These are phyloP conservation scores for Drosophila sordidula DNA, from an alignment of 2,888 invertebrate species.

Conservation along the genomic window DNA sequence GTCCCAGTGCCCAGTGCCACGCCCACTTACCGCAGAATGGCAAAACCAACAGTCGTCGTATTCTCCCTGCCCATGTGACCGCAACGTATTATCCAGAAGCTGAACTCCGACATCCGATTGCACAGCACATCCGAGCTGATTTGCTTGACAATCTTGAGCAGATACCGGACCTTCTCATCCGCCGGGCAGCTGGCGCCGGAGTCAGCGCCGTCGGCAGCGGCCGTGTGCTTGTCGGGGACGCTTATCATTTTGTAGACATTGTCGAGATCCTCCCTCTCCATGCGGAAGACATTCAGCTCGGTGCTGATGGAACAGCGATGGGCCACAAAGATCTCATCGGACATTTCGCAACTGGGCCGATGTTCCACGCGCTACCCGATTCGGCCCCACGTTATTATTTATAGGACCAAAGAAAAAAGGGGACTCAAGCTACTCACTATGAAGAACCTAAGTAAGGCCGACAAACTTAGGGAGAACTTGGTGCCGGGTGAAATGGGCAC, in stretches of 20 bases:
- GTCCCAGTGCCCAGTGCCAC: not conserved
- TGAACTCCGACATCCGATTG: constrained; percentile 51
- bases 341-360: constrained; percentile 63
- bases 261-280: constrained; percentile 51
- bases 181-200: too few relatives aligned
- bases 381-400: too few relatives aligned
- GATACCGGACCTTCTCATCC: not conserved
- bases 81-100: constrained; percentile 68
- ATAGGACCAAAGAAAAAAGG: not conserved
- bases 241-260: constrained; percentile 43
- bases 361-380: constrained; percentile 63
- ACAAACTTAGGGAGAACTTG: constrained; percentile 39
- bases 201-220: not conserved
- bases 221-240: too few relatives aligned
- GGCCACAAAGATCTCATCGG: constrained; percentile 73
- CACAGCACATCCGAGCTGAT: constrained; percentile 55
- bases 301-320: constrained; percentile 77
- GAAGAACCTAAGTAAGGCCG: constrained; percentile 69
- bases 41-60: constrained; percentile 73
- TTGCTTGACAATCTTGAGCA: constrained; percentile 26
- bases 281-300: constrained; percentile 60
- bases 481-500: constrained; percentile 56
- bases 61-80: constrained; percentile 44
- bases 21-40: constrained; percentile 65
- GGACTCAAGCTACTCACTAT: constrained; percentile 55